Evolutionary conservation across 1,140 invertebrate species (phyloP).

Genomic region (Chlorops oryzae): DNA sequence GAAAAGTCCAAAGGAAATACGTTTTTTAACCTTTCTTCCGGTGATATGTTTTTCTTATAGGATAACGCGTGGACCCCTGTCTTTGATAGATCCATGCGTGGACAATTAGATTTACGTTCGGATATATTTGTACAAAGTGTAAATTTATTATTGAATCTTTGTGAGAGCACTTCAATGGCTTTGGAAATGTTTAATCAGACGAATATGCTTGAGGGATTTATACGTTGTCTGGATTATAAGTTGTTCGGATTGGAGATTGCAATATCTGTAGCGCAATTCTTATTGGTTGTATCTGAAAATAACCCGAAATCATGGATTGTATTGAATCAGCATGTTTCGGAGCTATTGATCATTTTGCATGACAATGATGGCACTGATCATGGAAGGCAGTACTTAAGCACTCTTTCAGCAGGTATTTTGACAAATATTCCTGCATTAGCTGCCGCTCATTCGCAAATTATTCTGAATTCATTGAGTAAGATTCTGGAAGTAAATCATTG

Average conservation of each 20-base stretch:
- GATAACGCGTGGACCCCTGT: constrained; percentile 48
- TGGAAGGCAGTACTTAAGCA: constrained; percentile 51
- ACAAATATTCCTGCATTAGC: constrained; percentile 50
- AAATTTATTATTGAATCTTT: constrained; percentile 63
- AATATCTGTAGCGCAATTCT: constrained; percentile 57
- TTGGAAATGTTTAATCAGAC: constrained; percentile 62
- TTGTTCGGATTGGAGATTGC: constrained; percentile 58
- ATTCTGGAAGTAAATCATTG: constrained; percentile 8
- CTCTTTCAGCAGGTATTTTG: constrained; percentile 50
- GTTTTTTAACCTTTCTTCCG: no score
- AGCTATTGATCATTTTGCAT: constrained; percentile 50
- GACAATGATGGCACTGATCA: constrained; percentile 45
- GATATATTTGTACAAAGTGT: constrained; percentile 62
- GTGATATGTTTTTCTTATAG: no score
- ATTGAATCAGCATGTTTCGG: constrained; percentile 48
- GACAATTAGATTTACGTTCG: constrained; percentile 53
- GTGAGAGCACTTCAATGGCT: constrained; percentile 59
- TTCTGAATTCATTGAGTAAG: constrained; percentile 14
- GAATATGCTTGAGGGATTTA: constrained; percentile 57
- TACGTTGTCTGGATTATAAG: constrained; percentile 57
- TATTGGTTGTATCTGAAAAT: constrained; percentile 63
- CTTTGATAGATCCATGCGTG: constrained; percentile 42
- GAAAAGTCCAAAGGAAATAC: no score
- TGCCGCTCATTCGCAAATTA: constrained; percentile 19
- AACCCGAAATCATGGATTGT: constrained; percentile 53